Evolutionary conservation across 2,888 invertebrate species (phyloP).

Genomic region (Cerastoderma edule): DNA sequence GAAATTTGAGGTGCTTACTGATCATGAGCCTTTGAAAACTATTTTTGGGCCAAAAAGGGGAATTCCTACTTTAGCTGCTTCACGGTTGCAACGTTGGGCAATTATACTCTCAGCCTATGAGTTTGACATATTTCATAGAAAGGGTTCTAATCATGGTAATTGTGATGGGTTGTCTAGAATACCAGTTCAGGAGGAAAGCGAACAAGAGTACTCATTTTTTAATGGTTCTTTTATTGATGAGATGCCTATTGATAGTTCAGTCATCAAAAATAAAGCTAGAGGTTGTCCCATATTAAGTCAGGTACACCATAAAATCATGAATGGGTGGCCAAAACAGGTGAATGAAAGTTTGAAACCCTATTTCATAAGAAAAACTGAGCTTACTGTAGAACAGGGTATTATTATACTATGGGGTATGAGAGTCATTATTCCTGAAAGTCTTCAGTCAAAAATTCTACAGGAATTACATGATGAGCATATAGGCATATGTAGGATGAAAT

Average conservation of each 20-base stretch:
- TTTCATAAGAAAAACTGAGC: slow-evolving; percentile 13
- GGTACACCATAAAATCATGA: background rate
- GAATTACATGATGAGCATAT: slow-evolving; percentile 26
- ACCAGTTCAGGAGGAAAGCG: slow-evolving; percentile 32
- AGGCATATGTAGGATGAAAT: slow-evolving; percentile 27
- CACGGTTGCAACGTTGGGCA: slow-evolving; percentile 73
- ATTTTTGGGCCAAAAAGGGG: slow-evolving; percentile 79
- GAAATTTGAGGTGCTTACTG: slow-evolving; percentile 82
- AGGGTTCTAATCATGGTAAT: slow-evolving; percentile 73
- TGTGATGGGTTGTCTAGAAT: slow-evolving; percentile 78
- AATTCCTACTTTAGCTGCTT: slow-evolving; percentile 72
- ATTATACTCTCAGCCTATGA: slow-evolving; percentile 77
- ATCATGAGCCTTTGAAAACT: slow-evolving; percentile 42
- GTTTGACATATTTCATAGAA: slow-evolving; percentile 75
- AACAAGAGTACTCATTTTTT: background rate
- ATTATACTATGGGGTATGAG: slow-evolving; percentile 32
- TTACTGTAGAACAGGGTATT: slow-evolving; percentile 16
- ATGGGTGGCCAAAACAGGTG: slow-evolving; percentile 29
- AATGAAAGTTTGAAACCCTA: slow-evolving; percentile 18
- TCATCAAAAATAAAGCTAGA: background rate
- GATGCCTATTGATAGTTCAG: background rate
- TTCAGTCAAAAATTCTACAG: background rate
- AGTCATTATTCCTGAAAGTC: slow-evolving; percentile 24
- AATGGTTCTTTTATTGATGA: slow-evolving; percentile 15
- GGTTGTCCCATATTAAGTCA: slow-evolving; percentile 8